Percentiles rank a stretch among this genome's conserved stretches.
Conservation (phyloP, 2,113 vertebrate genomes). For the Camelus bactrianus region DNA sequence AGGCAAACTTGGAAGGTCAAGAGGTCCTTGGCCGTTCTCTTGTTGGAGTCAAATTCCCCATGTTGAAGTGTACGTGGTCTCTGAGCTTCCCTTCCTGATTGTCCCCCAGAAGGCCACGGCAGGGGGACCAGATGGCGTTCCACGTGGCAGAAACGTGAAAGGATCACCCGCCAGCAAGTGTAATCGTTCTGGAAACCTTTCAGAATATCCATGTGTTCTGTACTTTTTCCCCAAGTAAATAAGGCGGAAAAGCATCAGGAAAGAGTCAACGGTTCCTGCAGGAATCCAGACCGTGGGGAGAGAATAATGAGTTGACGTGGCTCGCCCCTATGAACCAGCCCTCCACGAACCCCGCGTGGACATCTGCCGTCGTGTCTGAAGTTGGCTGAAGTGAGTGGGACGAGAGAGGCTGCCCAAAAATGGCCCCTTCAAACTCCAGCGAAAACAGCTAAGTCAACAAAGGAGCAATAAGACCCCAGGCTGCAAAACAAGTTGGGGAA, state of each 20-base stretch:
- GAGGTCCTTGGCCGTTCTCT: background rate
- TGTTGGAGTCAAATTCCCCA: rapidly evolving
- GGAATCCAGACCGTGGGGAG: background rate
- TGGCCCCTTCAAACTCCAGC: background rate
- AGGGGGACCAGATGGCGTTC: background rate
- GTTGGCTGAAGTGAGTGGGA: rapidly evolving
- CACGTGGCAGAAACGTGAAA: background rate
- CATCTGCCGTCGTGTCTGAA: rapidly evolving
- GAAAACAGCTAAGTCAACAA: background rate
- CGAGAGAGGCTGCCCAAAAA: background rate
- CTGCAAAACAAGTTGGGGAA: background rate
- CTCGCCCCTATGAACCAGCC: rapidly evolving
- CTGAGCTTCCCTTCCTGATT: background rate
- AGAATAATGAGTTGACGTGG: rapidly evolving
- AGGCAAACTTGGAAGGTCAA: background rate
- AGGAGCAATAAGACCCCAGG: background rate
- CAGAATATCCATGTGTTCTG: background rate
- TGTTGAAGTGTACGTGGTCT: background rate
- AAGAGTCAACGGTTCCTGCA: background rate
- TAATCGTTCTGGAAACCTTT: background rate
- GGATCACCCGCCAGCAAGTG: rapidly evolving
- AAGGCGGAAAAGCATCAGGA: background rate
- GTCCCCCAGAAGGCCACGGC: background rate
- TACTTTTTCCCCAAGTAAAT: background rate
- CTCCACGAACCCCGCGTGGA: background rate